A percentile compares a stretch with the other conserved stretches of the same genome.
These are phyloP conservation scores for Alloplasta piceator DNA, from an alignment of 2,888 invertebrate genomes.

Conservation along the genomic window DNA sequence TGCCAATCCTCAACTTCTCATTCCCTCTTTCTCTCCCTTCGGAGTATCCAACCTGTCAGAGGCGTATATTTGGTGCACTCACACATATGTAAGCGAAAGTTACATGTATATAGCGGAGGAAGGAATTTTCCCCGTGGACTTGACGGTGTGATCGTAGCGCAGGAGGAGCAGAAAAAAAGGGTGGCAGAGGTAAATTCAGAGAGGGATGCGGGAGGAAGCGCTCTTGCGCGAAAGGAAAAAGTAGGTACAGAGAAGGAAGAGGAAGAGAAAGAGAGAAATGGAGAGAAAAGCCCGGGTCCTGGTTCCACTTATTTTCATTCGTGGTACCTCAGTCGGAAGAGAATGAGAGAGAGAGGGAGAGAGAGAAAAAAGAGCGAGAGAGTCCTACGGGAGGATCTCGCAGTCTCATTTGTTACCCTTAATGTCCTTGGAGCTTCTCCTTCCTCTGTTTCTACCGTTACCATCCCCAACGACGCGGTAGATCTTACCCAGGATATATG, in stretches of 20 bases:
- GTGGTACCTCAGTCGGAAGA: conserved; percentile 78
- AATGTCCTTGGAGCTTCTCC: conserved; percentile 76
- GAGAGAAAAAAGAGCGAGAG: conserved; percentile 40
- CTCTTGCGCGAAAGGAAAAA: conserved; percentile 58
- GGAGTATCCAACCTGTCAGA: conserved; percentile 30
- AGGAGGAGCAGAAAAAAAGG: conserved; percentile 59
- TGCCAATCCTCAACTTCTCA: conserved; percentile 64
- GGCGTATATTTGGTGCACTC: conserved; percentile 27
- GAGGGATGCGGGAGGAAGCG: conserved; percentile 53
- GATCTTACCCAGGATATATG: conserved; percentile 67
- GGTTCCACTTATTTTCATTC: conserved; percentile 82
- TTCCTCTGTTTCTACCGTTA: conserved; percentile 47
- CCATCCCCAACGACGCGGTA: conserved; percentile 59
- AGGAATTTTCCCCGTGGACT: conserved; percentile 71
- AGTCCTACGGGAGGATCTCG: conserved; percentile 80
- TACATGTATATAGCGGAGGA: conserved; percentile 42
- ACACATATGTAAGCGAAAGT: not conserved
- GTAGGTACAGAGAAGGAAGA: conserved; percentile 67
- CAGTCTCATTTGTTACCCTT: conserved; percentile 82
- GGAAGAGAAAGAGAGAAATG: conserved; percentile 69
- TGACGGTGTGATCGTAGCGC: conserved; percentile 66
- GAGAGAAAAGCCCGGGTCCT: conserved; percentile 70
- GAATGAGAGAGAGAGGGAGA: conserved; percentile 49
- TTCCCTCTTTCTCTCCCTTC: conserved; percentile 30
- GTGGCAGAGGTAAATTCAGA: conserved; percentile 33